Evolutionary conservation across 2,797 vertebrate genomes (phyloP).

Genomic region (Euthynnus affinis): DNA sequence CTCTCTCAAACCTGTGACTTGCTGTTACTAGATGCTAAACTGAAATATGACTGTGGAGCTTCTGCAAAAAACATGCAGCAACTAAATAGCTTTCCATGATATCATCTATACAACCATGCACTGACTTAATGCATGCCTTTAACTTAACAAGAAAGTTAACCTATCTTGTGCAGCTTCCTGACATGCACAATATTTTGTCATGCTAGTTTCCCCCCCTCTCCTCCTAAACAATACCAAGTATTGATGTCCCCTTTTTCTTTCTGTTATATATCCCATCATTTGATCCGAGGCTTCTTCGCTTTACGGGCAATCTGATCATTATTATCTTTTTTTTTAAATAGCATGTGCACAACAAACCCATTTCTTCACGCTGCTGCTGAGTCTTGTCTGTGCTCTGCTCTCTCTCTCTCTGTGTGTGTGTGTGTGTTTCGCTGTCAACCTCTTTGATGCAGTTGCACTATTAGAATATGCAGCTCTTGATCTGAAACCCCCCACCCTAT

Average conservation of each 20-base stretch:
- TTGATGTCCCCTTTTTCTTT: too few relatives aligned
- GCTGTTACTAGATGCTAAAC: constrained; percentile 26
- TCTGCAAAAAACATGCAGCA: constrained; percentile 27
- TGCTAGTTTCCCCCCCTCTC: too few relatives aligned
- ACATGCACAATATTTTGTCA: neutral
- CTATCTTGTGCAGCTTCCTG: too few relatives aligned
- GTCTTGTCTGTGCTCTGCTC: constrained; percentile 2
- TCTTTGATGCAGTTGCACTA: too few relatives aligned
- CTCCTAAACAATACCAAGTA: too few relatives aligned
- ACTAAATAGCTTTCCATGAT: neutral
- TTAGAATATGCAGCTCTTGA: constrained; percentile 22
- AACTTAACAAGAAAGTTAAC: neutral
- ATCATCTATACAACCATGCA: neutral
- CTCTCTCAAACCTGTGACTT: constrained; percentile 50
- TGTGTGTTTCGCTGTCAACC: neutral
- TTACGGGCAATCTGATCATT: neutral
- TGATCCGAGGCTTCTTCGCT: too few relatives aligned
- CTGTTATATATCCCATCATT: too few relatives aligned
- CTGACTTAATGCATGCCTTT: neutral
- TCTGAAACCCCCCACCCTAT: neutral
- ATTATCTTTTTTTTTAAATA: neutral
- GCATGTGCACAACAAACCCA: neutral
- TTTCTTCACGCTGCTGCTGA: neutral
- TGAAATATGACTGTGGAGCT: constrained; percentile 5
- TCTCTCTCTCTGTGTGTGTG: too few relatives aligned